Percentiles rank a stretch among this genome's conserved stretches.
phyloP scores from a whole-genome alignment of 2,888 invertebrate species.

The Catocala fraxini region DNA sequence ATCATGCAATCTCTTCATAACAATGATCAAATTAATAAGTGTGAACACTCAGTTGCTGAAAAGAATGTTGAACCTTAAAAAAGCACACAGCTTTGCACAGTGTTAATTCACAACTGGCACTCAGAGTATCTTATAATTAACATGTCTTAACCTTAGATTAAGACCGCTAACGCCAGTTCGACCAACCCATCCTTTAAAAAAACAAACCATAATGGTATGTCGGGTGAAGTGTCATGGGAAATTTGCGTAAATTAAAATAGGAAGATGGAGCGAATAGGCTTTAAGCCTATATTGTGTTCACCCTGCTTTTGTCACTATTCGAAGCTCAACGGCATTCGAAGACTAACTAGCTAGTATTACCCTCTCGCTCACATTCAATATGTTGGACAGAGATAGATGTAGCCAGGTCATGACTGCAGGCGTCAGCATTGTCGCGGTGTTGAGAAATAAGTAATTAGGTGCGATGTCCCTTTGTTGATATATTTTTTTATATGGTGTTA shows the following conservation, averaged over 20 bases:
- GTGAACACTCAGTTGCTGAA: too few species aligned
- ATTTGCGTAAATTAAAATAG: slow-evolving; percentile 88
- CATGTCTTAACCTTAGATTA: slow-evolving; percentile 27
- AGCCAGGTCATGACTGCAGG: slow-evolving; percentile 70
- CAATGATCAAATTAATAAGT: too few species aligned
- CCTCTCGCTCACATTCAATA: slow-evolving; percentile 35
- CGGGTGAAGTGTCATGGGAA: slow-evolving; percentile 87
- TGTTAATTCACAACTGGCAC: neutral
- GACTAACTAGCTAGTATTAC: slow-evolving; percentile 77
- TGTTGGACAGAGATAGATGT: slow-evolving; percentile 40
- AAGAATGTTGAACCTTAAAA: too few species aligned
- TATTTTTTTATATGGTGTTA: slow-evolving; percentile 53
- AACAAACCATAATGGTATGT: slow-evolving; percentile 69
- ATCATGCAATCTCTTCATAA: too few species aligned
- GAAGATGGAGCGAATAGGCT: slow-evolving; percentile 85
- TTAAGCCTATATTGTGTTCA: slow-evolving; percentile 75
- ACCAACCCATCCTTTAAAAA: slow-evolving; percentile 53
- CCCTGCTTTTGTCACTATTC: slow-evolving; percentile 74
- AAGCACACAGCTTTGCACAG: neutral
- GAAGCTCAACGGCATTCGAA: slow-evolving; percentile 63
- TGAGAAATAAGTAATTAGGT: slow-evolving; percentile 83
- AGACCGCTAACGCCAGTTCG: slow-evolving; percentile 30
- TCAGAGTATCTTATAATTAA: neutral
- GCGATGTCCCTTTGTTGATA: slow-evolving; percentile 63
- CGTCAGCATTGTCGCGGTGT: slow-evolving; percentile 71